Evolutionary conservation across 2,888 invertebrate species (phyloP).

Genomic region (Uropetala carovei): DNA sequence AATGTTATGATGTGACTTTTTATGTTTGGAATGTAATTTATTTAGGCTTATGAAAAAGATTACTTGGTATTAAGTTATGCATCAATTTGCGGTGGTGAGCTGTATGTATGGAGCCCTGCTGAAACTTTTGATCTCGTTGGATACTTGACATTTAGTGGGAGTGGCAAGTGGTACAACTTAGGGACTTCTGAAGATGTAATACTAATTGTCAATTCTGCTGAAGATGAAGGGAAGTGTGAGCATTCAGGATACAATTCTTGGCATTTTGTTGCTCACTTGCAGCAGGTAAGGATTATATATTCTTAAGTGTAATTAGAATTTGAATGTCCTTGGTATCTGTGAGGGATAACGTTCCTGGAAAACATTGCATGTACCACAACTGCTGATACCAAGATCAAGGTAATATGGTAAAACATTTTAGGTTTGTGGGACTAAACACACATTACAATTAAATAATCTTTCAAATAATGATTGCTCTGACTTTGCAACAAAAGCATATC

Average conservation of each 20-base stretch:
- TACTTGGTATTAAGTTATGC: conserved; percentile 38
- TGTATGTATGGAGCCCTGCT: neutral
- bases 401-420: neutral
- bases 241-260: conserved; percentile 25
- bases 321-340: neutral
- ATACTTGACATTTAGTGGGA: neutral
- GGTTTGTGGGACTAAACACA: neutral
- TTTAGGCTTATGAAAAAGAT: conserved; percentile 1
- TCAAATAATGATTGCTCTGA: neutral
- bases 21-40: neutral
- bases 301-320: neutral
- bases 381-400: neutral
- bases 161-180: conserved; percentile 12
- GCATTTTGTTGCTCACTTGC: conserved; percentile 38
- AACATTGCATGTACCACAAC: neutral
- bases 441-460: neutral
- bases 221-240: neutral
- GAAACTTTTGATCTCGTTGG: neutral
- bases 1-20: neutral
- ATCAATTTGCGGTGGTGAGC: neutral
- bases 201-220: neutral
- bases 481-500: no score
- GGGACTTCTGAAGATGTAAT: neutral
- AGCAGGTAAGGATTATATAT: neutral
- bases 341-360: neutral